Evolutionary conservation across 2,113 vertebrate species (phyloP).

Genomic region (Lethenteron camtschaticum): DNA sequence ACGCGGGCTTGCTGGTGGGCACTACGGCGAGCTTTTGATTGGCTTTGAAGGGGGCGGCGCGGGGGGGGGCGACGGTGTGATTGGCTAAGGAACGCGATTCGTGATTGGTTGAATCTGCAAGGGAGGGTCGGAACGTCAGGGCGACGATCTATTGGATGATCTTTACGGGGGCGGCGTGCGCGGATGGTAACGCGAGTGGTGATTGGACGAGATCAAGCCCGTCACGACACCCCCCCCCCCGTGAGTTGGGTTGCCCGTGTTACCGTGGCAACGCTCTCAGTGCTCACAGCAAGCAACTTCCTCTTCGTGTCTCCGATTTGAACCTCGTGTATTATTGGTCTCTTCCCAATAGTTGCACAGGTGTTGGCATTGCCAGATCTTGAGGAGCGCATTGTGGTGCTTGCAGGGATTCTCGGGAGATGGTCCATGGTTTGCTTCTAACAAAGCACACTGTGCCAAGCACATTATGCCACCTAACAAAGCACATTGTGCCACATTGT

Average conservation of each 20-base stretch:
- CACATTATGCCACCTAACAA: constrained; percentile 12
- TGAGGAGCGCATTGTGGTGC: constrained; percentile 6
- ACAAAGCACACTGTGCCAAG: constrained; percentile 12
- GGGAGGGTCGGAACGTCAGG: too few relatives aligned
- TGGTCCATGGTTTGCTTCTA: neutral
- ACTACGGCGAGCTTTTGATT: neutral
- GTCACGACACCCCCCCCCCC: constrained; percentile 16
- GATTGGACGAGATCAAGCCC: constrained; percentile 14
- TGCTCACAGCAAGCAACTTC: neutral
- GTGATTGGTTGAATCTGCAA: neutral
- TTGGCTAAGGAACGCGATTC: constrained; percentile 9
- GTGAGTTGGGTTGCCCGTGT: constrained; percentile 8
- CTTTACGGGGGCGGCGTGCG: constrained; percentile 10
- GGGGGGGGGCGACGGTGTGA: constrained; percentile 11
- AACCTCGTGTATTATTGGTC: neutral
- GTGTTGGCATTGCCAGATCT: neutral
- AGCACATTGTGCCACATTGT: too few relatives aligned
- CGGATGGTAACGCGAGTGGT: constrained; percentile 15
- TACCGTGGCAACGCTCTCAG: constrained; percentile 16
- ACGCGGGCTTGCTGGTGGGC: too few relatives aligned
- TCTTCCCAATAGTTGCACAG: neutral
- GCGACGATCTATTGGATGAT: too few relatives aligned
- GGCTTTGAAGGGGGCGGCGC: constrained; percentile 16
- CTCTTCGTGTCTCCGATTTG: neutral
- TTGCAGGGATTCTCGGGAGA: neutral